These are phyloP conservation scores for Dryobates pubescens DNA, from an alignment of 2,797 vertebrate genomes.

Conservation along the genomic window DNA sequence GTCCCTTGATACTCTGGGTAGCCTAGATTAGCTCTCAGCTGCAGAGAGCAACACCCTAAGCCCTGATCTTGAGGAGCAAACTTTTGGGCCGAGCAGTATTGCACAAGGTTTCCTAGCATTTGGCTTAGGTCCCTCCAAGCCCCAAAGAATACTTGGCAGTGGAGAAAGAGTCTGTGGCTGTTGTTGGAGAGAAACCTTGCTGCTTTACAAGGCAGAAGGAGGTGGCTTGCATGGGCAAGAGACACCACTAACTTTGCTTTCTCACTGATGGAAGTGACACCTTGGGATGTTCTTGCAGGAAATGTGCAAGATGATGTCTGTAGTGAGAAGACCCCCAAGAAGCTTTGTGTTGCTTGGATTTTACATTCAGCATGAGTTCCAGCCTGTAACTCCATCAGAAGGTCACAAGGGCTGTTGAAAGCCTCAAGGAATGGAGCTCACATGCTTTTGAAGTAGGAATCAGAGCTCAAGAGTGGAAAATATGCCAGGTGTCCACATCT, in stretches of 20 bases:
- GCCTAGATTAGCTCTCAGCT: background rate
- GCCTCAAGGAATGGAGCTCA: background rate
- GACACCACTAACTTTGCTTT: background rate
- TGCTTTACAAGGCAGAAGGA: background rate
- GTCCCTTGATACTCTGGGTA: background rate
- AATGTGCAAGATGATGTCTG: background rate
- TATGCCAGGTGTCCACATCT: conserved; percentile 15
- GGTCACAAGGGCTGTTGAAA: background rate
- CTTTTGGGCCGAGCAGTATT: background rate
- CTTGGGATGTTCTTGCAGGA: background rate
- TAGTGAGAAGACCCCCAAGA: background rate
- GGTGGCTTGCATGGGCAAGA: background rate
- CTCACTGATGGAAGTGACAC: background rate
- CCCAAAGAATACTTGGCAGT: background rate
- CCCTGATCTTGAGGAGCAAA: background rate
- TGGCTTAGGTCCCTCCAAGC: background rate
- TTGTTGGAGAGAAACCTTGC: background rate
- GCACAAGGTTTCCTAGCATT: background rate
- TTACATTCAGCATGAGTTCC: background rate
- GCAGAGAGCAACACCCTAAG: background rate
- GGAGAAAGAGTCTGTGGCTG: background rate
- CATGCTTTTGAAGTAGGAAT: background rate
- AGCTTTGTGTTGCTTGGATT: background rate
- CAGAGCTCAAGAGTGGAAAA: conserved; percentile 7
- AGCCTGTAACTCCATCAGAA: background rate